Conservation (phyloP, 2,797 vertebrate species). For the Pseudotriccus pelzelni region DNA sequence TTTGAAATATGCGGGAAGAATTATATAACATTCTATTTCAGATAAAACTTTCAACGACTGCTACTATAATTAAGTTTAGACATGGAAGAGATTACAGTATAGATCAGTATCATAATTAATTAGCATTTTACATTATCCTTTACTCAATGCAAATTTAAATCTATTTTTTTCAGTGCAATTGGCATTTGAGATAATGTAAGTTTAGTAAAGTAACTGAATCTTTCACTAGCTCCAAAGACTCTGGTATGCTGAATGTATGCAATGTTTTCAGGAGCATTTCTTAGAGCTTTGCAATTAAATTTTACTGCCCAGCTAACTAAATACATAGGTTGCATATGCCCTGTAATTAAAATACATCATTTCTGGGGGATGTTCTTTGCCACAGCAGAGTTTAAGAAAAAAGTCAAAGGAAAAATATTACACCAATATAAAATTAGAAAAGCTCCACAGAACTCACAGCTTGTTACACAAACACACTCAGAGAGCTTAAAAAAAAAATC, state of each 20-base stretch:
- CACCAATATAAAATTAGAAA: slow-evolving; percentile 32
- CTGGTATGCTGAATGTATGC: neutral
- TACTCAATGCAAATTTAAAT: neutral
- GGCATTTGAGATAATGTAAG: neutral
- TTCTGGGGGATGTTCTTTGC: slow-evolving; percentile 49
- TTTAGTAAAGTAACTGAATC: neutral
- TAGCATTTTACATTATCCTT: neutral
- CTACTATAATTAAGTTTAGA: neutral
- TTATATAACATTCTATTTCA: neutral
- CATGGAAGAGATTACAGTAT: neutral
- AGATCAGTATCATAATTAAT: neutral
- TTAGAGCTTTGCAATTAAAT: slow-evolving; percentile 54
- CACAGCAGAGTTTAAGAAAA: slow-evolving; percentile 33
- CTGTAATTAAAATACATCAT: slow-evolving; percentile 63
- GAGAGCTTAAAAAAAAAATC: neutral
- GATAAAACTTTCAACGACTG: neutral
- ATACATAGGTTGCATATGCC: slow-evolving; percentile 34
- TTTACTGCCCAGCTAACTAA: slow-evolving; percentile 55
- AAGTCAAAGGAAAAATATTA: slow-evolving; percentile 39
- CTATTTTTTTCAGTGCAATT: neutral
- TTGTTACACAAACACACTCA: neutral
- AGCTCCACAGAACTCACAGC: neutral
- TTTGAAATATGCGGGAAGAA: neutral
- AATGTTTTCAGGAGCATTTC: slow-evolving; percentile 42
- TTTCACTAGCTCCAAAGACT: neutral